Conservation (phyloP, 2,797 vertebrate species). For the Lepus oiostolus region DNA sequence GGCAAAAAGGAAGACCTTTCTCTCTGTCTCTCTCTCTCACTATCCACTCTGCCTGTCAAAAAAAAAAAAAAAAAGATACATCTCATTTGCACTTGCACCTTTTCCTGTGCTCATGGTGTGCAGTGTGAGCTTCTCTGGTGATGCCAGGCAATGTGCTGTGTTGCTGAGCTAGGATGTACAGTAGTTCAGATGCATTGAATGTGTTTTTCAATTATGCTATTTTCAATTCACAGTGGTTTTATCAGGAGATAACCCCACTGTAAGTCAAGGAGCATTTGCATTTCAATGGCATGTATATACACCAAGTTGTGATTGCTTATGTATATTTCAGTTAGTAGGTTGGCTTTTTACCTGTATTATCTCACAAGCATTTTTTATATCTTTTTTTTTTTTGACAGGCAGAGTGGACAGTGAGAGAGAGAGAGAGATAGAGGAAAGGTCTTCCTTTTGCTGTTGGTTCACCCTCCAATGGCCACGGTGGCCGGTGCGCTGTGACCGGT, state of each 20-base stretch:
- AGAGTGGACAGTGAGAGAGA: too few species aligned
- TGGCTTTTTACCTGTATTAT: slow-evolving; percentile 10
- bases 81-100: background rate
- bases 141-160: rapidly evolving
- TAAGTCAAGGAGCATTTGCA: background rate
- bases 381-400: background rate
- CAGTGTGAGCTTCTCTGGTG: background rate
- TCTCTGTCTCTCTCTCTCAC: too few species aligned
- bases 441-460: too few species aligned
- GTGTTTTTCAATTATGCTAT: background rate
- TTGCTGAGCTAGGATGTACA: background rate
- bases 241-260: too few species aligned
- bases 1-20: too few species aligned
- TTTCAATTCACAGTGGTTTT: background rate
- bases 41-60: too few species aligned
- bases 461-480: too few species aligned
- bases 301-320: background rate
- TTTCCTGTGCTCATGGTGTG: background rate
- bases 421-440: too few species aligned
- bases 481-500: too few species aligned
- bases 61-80: too few species aligned
- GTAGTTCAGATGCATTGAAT: background rate
- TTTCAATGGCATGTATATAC: background rate
- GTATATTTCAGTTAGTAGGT: background rate
- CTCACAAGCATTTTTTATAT: background rate